A percentile compares a stretch with the other conserved stretches of the same genome.
Conservation (phyloP, 2,113 vertebrate genomes). For the Seriola aureovittata region DNA sequence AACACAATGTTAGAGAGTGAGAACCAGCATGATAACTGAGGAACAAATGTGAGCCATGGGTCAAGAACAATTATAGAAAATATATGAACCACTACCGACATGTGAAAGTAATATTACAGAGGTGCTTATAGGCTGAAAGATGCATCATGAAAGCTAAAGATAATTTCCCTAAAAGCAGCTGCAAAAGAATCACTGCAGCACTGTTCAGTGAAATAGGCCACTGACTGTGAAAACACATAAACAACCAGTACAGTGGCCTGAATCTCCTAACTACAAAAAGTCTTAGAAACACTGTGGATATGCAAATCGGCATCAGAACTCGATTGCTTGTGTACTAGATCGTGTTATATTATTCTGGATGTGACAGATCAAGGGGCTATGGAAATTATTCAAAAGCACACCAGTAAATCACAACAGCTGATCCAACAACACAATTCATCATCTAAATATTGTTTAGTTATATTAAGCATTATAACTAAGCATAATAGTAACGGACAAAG, state of each 20-base stretch:
- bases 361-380: neutral
- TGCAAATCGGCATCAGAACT: neutral
- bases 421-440: neutral
- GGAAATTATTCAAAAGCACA: neutral
- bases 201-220: conserved; percentile 3
- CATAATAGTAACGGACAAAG: neutral
- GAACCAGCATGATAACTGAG: conserved; percentile 21
- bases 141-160: neutral
- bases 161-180: neutral
- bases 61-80: conserved; percentile 6
- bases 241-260: neutral
- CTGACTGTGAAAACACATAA: conserved; percentile 9
- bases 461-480: neutral
- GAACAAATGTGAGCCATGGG: neutral
- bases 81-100: neutral
- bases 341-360: neutral
- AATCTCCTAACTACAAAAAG: neutral
- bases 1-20: conserved; percentile 8
- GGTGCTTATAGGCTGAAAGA: neutral
- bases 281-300: neutral
- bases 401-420: neutral
- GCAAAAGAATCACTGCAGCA: neutral
- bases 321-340: neutral
- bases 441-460: neutral
- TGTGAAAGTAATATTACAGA: neutral